phyloP scores from a whole-genome alignment of 2,797 vertebrate species.

The Simalia tracyae region DNA sequence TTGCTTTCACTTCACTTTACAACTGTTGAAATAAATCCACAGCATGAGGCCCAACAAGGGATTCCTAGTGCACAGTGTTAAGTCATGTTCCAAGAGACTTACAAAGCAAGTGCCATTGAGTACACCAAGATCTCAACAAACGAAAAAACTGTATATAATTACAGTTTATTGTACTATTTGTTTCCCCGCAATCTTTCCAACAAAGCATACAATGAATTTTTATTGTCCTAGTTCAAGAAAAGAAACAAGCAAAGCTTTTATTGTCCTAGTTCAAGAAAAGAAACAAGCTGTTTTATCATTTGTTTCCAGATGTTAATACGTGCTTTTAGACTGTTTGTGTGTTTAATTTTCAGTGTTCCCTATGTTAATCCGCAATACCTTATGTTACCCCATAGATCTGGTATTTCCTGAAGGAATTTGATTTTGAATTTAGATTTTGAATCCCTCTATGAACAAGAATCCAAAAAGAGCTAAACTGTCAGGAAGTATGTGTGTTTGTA shows the following conservation, averaged over 20 bases:
- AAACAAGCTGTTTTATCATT: background rate
- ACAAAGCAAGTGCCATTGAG: conserved; percentile 34
- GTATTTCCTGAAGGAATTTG: background rate
- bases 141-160: conserved; percentile 6
- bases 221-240: background rate
- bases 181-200: background rate
- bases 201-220: background rate
- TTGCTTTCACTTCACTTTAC: conserved; percentile 69
- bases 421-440: background rate
- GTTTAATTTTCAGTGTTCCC: background rate
- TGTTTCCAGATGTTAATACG: background rate
- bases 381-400: background rate
- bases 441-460: background rate
- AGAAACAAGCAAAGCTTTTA: background rate
- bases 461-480: background rate
- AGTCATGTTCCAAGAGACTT: conserved; percentile 46
- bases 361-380: background rate
- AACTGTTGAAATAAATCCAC: conserved; percentile 62
- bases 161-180: background rate
- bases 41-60: conserved; percentile 52
- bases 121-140: conserved; percentile 11
- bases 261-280: background rate
- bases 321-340: background rate
- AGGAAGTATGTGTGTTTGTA: background rate
- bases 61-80: conserved; percentile 37